A percentile compares a stretch with the other conserved stretches of the same genome.
phyloP scores from a whole-genome alignment of 2,888 invertebrate genomes.

The Drosophila subquinaria region DNA sequence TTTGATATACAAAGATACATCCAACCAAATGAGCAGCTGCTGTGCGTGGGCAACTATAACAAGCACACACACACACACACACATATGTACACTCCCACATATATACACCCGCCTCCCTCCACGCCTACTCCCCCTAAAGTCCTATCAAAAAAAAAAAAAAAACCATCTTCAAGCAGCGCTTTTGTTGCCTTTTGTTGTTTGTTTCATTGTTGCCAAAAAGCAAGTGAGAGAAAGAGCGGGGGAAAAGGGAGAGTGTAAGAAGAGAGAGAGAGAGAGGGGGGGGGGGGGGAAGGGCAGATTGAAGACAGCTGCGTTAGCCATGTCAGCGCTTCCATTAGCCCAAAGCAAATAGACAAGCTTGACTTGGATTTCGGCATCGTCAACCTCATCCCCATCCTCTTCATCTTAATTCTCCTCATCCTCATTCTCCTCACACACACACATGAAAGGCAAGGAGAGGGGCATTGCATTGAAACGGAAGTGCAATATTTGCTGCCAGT shows the following conservation, averaged over 20 bases:
- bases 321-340: constrained; percentile 69
- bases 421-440: background rate
- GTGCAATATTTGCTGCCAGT: constrained; percentile 75
- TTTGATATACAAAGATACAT: background rate
- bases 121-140: constrained; percentile 3
- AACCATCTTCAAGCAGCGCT: constrained; percentile 38
- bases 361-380: constrained; percentile 70
- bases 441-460: background rate
- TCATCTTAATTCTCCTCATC: background rate
- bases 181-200: constrained; percentile 56
- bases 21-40: constrained; percentile 51
- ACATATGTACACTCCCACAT: constrained; percentile 21
- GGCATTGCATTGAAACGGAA: constrained; percentile 63
- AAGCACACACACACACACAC: constrained; percentile 22
- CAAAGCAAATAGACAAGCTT: constrained; percentile 76
- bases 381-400: background rate
- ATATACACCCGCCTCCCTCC: constrained; percentile 15
- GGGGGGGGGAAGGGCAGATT: constrained; percentile 5
- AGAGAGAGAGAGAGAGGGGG: background rate
- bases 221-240: constrained; percentile 8
- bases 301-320: constrained; percentile 33
- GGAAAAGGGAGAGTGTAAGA: background rate
- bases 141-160: constrained; percentile 3
- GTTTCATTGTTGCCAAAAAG: constrained; percentile 59
- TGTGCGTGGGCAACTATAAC: constrained; percentile 48